A percentile compares a stretch with the other conserved stretches of the same genome.
Evolutionary conservation across 1,140 invertebrate species (phyloP).

Genomic region (Macrobrachium nipponense): DNA sequence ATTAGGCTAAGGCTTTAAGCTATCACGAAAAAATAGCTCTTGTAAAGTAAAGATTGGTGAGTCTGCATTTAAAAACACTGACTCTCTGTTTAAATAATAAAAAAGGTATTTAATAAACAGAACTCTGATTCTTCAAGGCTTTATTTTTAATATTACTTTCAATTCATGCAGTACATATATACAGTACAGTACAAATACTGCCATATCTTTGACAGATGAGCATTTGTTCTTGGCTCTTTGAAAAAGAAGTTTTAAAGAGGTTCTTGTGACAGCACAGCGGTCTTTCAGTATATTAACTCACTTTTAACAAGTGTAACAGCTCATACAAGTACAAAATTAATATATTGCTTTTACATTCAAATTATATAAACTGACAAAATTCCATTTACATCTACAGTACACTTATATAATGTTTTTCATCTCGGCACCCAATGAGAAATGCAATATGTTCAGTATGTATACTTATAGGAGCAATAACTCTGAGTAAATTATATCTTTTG

Average conservation of each 20-base stretch:
- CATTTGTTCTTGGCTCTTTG: conserved; percentile 35
- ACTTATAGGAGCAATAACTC: conserved; percentile 25
- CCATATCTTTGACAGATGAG: conserved; percentile 39
- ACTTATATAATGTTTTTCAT: conserved; percentile 19
- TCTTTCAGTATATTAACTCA: conserved; percentile 49
- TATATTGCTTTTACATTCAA: conserved; percentile 39
- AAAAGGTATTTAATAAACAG: too few relatives aligned
- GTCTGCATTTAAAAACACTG: too few relatives aligned
- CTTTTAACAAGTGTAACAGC: conserved; percentile 58
- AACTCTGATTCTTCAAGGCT: too few relatives aligned
- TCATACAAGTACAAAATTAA: conserved; percentile 59
- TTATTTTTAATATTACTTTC: conserved; percentile 32
- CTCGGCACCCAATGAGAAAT: conserved; percentile 42
- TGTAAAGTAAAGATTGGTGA: too few relatives aligned
- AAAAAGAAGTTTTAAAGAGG: conserved; percentile 43
- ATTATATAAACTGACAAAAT: conserved; percentile 36
- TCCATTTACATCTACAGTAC: conserved; percentile 10
- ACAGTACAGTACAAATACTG: conserved; percentile 28
- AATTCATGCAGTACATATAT: conserved; percentile 42
- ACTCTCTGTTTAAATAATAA: too few relatives aligned
- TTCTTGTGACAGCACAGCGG: conserved; percentile 43
- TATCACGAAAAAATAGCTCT: too few relatives aligned
- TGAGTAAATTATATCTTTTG: conserved; percentile 8
- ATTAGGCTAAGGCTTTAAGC: too few relatives aligned
- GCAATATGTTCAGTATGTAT: conserved; percentile 30